These are phyloP conservation scores for Gambusia holbrooki DNA, from an alignment of 2,113 vertebrate species.

Conservation along the genomic window DNA sequence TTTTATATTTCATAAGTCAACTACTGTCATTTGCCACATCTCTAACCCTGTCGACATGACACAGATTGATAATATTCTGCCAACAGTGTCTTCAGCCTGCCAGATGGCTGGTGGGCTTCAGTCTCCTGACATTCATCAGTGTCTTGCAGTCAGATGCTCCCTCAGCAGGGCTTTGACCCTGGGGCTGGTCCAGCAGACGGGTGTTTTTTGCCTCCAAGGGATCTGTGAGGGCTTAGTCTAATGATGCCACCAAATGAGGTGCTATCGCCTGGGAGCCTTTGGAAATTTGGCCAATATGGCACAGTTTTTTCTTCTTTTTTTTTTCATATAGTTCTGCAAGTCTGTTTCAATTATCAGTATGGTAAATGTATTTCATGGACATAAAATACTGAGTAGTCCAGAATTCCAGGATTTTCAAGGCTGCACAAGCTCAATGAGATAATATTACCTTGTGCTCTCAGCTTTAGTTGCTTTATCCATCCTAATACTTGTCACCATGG, in stretches of 20 bases:
- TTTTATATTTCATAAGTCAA: conserved; percentile 18
- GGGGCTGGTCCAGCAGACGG: conserved; percentile 49
- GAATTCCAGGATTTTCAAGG: conserved; percentile 23
- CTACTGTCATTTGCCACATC: conserved; percentile 41
- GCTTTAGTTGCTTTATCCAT: conserved; percentile 7
- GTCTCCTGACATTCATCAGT: conserved; percentile 74
- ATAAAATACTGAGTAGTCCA: conserved; percentile 12
- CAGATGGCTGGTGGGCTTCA: conserved; percentile 73
- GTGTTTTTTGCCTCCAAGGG: conserved; percentile 29
- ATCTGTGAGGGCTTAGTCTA: conserved; percentile 48
- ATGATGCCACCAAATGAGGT: conserved; percentile 66
- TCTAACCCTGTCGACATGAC: conserved; percentile 53
- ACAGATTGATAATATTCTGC: conserved; percentile 65
- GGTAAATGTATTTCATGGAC: conserved; percentile 45
- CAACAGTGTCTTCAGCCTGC: conserved; percentile 55
- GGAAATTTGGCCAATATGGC: conserved; percentile 60
- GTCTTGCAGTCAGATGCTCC: conserved; percentile 71
- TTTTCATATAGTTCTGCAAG: conserved; percentile 42
- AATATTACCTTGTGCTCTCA: conserved; percentile 21
- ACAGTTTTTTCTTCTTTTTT: not conserved
- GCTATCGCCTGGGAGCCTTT: conserved; percentile 42
- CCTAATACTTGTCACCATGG: conserved; percentile 12
- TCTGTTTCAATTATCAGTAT: conserved; percentile 14
- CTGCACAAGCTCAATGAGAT: conserved; percentile 22
- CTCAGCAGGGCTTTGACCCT: conserved; percentile 62